Conservation (phyloP, 2,888 invertebrate species). For the Pachycephus smyrnensis region DNA sequence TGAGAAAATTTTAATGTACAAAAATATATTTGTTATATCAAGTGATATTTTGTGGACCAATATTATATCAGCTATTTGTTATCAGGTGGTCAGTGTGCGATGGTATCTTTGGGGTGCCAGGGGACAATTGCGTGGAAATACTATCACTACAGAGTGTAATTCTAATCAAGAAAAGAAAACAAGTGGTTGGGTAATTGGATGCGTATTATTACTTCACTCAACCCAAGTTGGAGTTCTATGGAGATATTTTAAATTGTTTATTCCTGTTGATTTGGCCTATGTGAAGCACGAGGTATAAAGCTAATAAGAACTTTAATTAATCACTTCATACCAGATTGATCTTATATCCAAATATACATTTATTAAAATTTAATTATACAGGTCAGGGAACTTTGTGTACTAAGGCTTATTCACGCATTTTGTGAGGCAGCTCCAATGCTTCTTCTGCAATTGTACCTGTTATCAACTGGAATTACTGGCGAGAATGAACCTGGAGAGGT, state of each 20-base stretch:
- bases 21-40: background rate
- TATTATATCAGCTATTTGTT: conserved; percentile 1
- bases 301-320: no score
- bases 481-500: conserved; percentile 36
- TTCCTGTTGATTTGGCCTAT: conserved; percentile 83
- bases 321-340: background rate
- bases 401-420: conserved; percentile 88
- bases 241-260: conserved; percentile 87
- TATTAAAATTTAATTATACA: conserved; percentile 26
- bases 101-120: conserved; percentile 75
- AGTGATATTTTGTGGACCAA: background rate
- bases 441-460: conserved; percentile 82
- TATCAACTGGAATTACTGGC: conserved; percentile 67
- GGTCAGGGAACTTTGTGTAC: conserved; percentile 76
- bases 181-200: conserved; percentile 58
- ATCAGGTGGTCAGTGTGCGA: conserved; percentile 76
- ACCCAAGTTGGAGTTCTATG: conserved; percentile 80
- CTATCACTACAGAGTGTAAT: conserved; percentile 36
- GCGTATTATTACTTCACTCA: conserved; percentile 74
- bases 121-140: conserved; percentile 52
- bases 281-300: conserved; percentile 83
- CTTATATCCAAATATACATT: conserved; percentile 6
- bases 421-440: conserved; percentile 91
- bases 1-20: conserved; percentile 41
- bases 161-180: conserved; percentile 43